phyloP scores from a whole-genome alignment of 2,888 invertebrate genomes.

The Ischnura elegans region DNA sequence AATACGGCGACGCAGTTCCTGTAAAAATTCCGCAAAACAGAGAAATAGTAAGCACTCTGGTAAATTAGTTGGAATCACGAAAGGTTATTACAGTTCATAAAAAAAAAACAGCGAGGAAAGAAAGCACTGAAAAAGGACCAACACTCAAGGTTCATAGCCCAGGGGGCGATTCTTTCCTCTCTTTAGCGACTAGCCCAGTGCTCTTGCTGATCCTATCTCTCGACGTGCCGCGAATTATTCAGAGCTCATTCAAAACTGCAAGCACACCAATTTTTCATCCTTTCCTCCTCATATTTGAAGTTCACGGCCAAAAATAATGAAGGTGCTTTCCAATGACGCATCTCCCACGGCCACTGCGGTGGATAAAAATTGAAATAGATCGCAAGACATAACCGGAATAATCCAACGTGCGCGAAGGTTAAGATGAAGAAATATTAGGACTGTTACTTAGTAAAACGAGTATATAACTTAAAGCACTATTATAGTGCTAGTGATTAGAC shows the following conservation, averaged over 20 bases:
- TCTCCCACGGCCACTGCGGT: too few species aligned
- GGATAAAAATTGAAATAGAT: too few species aligned
- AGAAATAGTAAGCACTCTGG: neutral
- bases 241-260: neutral
- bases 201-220: neutral
- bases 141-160: neutral
- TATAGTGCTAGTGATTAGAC: too few species aligned
- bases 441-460: too few species aligned
- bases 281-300: neutral
- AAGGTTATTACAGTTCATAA: neutral
- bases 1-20: neutral
- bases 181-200: neutral
- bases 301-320: neutral
- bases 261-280: neutral
- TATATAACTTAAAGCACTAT: too few species aligned
- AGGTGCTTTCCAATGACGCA: neutral
- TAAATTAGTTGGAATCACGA: neutral
- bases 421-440: too few species aligned
- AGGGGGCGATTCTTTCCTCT: neutral
- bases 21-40: neutral
- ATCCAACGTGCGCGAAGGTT: too few species aligned
- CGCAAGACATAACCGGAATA: too few species aligned
- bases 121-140: neutral
- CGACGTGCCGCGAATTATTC: neutral
- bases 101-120: neutral